Base-by-base conservation (phyloP, 2,797 vertebrate species). In the Cheirogaleus major region DNA sequence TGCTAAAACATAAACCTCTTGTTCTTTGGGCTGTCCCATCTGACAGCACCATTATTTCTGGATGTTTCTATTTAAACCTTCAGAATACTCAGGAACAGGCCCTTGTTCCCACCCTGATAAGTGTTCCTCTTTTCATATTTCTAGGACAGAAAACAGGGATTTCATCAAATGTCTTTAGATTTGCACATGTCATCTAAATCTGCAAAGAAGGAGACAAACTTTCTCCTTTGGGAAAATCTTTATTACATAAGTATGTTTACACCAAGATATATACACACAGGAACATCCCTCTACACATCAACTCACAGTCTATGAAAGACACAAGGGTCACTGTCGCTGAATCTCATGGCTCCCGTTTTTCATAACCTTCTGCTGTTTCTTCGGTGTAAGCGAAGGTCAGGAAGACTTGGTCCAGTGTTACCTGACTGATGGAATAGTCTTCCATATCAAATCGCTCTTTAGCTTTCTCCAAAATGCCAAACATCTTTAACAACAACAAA, bases 341-440 rank as follows among this genome's bases (percentile, higher is more conserved):
- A 76, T 89, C 38, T 97, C 80, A 91, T 23, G 52, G 61, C 25
- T 59, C 41, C 7, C 84, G 30, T 45, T 25, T 18, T 75, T 67
- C 23, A 67, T 35, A 8, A 65, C 69, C n/a, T 57, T 27, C 45
- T 88, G 14, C 80, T 91, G 25, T 8, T 20, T 93, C 63, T 27
- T 86, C 9, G 23, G 32, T 7, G 45, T 78, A 55, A 78, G 92
- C 78, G 93, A 97, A 87, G 18, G 22, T 90, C 78, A 95, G 69
- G 82, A 98, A 96, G n/a, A 97, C 82, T 67, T 97, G 94, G 25
- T 96, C 96, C 91, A 97, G 89, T 0, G 82, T 97, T 38, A 95
- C 87, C 82, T 98, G 96, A 70, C 95, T 90, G 57, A 95, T 57
- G 27, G 91, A 95, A 85, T 96, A 97, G n/a, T 97, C 96, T 91